phyloP scores from a whole-genome alignment of 2,113 vertebrate genomes.

The Ptilonorhynchus violaceus region DNA sequence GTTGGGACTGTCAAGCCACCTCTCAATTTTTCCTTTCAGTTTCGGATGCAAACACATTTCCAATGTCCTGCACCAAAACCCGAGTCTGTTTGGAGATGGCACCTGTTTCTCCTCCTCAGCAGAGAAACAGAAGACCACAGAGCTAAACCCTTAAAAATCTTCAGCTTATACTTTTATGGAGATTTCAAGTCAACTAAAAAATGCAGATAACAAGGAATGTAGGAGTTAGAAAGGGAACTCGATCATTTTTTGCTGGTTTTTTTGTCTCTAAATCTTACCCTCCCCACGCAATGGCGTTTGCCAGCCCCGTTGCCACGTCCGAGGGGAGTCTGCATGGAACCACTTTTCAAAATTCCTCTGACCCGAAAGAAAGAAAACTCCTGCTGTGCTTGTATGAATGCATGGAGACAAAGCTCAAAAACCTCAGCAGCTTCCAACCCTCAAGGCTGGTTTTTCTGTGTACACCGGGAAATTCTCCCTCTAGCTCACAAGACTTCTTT shows the following conservation, averaged over 20 bases:
- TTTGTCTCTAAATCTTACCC: neutral
- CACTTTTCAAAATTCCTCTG: conserved; percentile 16
- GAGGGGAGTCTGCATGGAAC: conserved; percentile 29
- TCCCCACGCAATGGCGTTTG: neutral
- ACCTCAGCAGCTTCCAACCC: conserved; percentile 55
- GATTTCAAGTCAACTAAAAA: conserved; percentile 31
- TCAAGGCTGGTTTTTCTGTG: conserved; percentile 58
- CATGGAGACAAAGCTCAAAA: conserved; percentile 53
- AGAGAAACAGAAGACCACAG: neutral
- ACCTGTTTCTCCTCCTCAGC: conserved; percentile 10
- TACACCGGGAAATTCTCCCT: conserved; percentile 54
- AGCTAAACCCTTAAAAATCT: neutral
- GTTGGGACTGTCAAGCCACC: conserved; percentile 13
- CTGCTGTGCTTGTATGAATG: conserved; percentile 65
- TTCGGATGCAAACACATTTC: neutral
- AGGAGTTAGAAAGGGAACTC: neutral
- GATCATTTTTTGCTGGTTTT: neutral
- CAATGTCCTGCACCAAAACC: neutral
- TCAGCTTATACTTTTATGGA: neutral
- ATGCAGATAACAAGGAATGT: neutral
- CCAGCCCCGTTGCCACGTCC: neutral
- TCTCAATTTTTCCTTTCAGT: neutral
- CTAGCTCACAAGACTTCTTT: conserved; percentile 17
- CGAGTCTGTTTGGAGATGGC: neutral
- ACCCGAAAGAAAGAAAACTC: conserved; percentile 51